These are phyloP conservation scores for Corythornis vintsioides DNA, from an alignment of 2,113 vertebrate species.

Conservation along the genomic window DNA sequence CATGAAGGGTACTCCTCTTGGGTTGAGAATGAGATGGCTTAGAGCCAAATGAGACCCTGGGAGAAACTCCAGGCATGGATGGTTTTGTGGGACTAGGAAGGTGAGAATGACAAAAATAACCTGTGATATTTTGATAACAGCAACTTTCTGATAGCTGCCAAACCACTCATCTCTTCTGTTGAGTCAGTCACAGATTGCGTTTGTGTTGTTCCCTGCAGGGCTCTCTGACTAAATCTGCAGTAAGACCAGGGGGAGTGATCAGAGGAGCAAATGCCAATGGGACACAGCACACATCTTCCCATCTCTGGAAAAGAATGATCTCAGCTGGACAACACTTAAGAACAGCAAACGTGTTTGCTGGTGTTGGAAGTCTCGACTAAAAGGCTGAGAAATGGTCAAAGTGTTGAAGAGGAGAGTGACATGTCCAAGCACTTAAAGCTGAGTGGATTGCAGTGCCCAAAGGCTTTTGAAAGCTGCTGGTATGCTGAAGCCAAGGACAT, in stretches of 20 bases:
- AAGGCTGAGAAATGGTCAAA: neutral
- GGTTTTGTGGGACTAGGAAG: neutral
- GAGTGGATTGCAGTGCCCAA: neutral
- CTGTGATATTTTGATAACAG: neutral
- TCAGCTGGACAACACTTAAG: neutral
- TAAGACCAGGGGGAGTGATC: neutral
- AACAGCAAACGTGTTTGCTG: neutral
- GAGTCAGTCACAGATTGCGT: neutral
- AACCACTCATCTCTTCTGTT: neutral
- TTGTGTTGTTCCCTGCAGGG: neutral
- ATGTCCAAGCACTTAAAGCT: neutral
- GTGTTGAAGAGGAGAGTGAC: neutral
- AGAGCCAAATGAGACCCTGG: neutral
- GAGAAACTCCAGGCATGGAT: neutral
- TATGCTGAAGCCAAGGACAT: neutral
- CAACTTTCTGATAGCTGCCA: neutral
- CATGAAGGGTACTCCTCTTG: neutral
- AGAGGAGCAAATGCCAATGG: rapidly evolving
- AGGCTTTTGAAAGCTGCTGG: neutral
- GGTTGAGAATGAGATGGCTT: neutral
- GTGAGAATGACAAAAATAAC: neutral
- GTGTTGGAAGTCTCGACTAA: neutral
- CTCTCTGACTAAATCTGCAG: neutral
- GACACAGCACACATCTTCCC: neutral
- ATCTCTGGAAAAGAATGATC: neutral